Evolutionary conservation across 2,888 invertebrate genomes (phyloP).

Genomic region (Temnothorax unifasciatus): DNA sequence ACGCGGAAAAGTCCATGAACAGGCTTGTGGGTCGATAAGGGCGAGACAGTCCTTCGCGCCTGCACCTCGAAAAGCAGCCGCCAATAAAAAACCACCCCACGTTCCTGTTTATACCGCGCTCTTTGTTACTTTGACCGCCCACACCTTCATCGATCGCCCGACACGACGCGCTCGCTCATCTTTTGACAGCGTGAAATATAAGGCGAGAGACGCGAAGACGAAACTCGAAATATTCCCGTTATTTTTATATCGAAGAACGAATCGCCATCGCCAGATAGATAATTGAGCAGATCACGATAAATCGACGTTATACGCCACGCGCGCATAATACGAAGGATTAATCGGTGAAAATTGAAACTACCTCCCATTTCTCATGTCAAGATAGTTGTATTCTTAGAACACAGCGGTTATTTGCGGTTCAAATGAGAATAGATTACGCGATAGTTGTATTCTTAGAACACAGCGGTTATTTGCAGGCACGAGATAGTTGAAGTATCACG

Average conservation of each 20-base stretch:
- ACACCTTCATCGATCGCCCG: slow-evolving; percentile 72
- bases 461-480: not conserved
- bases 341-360: slow-evolving; percentile 34
- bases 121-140: slow-evolving; percentile 73
- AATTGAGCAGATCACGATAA: slow-evolving; percentile 41
- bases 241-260: slow-evolving; percentile 34
- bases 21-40: slow-evolving; percentile 69
- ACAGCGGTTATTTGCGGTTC: not conserved
- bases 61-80: slow-evolving; percentile 67
- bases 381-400: not conserved
- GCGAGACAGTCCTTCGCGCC: slow-evolving; percentile 64
- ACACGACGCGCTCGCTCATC: slow-evolving; percentile 65
- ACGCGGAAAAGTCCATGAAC: slow-evolving; percentile 50
- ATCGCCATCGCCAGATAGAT: slow-evolving; percentile 8
- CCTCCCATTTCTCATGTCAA: not conserved
- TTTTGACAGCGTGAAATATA: slow-evolving; percentile 66
- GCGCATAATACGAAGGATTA: slow-evolving; percentile 3
- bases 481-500: not conserved
- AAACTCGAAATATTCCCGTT: slow-evolving; percentile 30
- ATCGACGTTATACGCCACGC: slow-evolving; percentile 29
- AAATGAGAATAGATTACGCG: not conserved
- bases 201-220: slow-evolving; percentile 19
- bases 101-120: slow-evolving; percentile 67
- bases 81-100: slow-evolving; percentile 71
- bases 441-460: no score